phyloP scores from a whole-genome alignment of 2,797 vertebrate species.

The Dendrocincla fuliginosa region DNA sequence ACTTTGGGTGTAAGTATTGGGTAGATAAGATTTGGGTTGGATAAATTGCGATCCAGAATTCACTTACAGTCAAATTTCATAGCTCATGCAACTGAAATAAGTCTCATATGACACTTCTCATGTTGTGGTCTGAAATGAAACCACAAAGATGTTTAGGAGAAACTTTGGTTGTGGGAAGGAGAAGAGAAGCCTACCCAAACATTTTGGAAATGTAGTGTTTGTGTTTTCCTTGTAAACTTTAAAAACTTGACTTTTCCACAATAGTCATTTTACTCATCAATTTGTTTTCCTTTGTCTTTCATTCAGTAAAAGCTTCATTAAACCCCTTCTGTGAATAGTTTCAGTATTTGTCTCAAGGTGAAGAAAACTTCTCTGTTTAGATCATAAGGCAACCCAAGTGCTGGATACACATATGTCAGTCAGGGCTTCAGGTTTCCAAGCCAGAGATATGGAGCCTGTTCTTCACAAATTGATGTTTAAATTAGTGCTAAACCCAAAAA shows the following conservation, averaged over 20 bases:
- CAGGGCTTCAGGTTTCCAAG: not conserved
- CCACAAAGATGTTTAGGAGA: not conserved
- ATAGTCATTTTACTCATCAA: not conserved
- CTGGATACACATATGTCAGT: not conserved
- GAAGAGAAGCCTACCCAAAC: not conserved
- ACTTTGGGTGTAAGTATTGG: not conserved
- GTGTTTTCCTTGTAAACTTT: not conserved
- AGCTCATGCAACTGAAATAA: not conserved
- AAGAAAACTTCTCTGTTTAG: not conserved
- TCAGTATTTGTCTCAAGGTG: not conserved
- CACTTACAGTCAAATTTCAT: not conserved
- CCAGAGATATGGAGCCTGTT: not conserved
- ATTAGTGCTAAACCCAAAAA: not conserved
- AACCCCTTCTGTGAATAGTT: not conserved
- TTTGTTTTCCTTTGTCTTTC: conserved; percentile 2
- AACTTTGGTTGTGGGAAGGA: not conserved
- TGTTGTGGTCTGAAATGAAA: not conserved
- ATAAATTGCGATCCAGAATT: not conserved
- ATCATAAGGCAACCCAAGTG: not conserved
- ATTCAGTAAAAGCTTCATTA: not conserved
- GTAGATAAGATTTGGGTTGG: not conserved
- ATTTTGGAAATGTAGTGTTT: not conserved
- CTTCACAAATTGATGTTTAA: not conserved
- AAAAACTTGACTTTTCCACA: not conserved
- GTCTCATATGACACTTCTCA: not conserved